Percentiles rank a stretch among this genome's conserved stretches.
Conservation (phyloP, 1,140 invertebrate genomes). For the Stenopsyche tienmushanensis region DNA sequence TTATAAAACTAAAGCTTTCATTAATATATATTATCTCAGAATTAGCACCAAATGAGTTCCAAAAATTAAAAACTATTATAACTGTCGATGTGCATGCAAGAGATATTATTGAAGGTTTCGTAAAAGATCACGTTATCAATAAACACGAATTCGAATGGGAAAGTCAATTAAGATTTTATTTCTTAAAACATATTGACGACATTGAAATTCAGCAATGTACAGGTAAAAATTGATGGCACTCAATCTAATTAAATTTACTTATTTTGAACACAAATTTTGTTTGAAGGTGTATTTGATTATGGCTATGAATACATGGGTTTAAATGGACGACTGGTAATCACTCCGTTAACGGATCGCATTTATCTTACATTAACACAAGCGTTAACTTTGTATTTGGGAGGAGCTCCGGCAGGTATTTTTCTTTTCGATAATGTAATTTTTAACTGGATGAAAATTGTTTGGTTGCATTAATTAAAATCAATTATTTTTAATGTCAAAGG, state of each 20-base stretch:
- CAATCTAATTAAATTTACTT: no score
- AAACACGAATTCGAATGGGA: constrained; percentile 89
- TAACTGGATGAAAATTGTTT: neutral
- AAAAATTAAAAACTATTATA: constrained; percentile 84
- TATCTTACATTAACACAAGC: constrained; percentile 91
- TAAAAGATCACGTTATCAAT: constrained; percentile 81
- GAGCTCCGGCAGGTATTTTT: constrained; percentile 72
- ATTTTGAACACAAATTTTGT: neutral
- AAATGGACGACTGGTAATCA: constrained; percentile 86
- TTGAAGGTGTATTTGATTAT: constrained; percentile 73
- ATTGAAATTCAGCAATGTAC: constrained; percentile 82
- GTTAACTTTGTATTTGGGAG: constrained; percentile 82
- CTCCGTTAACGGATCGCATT: constrained; percentile 87
- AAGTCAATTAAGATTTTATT: constrained; percentile 89
- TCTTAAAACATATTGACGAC: constrained; percentile 80
- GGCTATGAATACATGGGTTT: constrained; percentile 95
- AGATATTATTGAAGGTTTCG: constrained; percentile 86
- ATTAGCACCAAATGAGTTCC: constrained; percentile 75
- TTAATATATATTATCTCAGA: constrained; percentile 46
- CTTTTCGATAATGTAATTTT: constrained; percentile 1
- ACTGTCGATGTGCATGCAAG: constrained; percentile 89
- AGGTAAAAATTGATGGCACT: constrained; percentile 53
- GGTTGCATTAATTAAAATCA: no score
- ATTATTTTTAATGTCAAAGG: constrained; percentile 49
- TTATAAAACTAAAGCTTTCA: constrained; percentile 2